Base-by-base conservation (phyloP, 2,888 invertebrate species). In the Amorpha juglandis region DNA sequence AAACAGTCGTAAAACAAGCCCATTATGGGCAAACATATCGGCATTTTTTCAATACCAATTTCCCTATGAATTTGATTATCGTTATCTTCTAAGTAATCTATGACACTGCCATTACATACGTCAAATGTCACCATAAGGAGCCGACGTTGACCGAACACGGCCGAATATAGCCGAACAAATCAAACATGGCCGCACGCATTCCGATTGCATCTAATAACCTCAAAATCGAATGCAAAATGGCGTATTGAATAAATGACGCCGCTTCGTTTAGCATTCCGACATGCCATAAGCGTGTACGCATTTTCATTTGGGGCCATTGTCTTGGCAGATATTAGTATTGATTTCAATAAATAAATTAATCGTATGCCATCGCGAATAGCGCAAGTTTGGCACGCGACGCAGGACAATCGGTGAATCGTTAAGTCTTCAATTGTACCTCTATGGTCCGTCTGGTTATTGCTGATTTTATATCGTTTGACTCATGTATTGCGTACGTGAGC, bases 341-440 rank as follows among this genome's bases (percentile, higher is more conserved):
- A 93, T 93, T 93, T 92, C 89, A 92, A 92, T 93, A 92, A 91
- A 92, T 93, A 92, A 92, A 93, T 92, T 92, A 93, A 91, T 89
- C 84, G 91, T 87, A 89, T 90, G 85, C 85, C 81, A 81, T 84
- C 89, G 80, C 82, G 81, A 87, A 92, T 91, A 92, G 92, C 85
- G 87, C 86, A 76, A 84, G 85, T 89, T 92, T 92, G 92, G 92
- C 92, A 92, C 92, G 92, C 90, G 92, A 81, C 89, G 77, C 71
- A 71, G 82, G 82, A 91, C 92, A 84, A 79, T 78, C 82, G 84
- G 79, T 88, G 92, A 91, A 92, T 92, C 83, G 84, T 82, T 90
- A 92, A 91, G 85, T 80, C 77, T 72, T 74, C 85, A 82, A 86
- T 86, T 86, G 86, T 83, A 74, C 82, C 73, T 72, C 80, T 85